Evolutionary conservation across 2,797 vertebrate species (phyloP).

Genomic region (Hephaestus fuliginosus): DNA sequence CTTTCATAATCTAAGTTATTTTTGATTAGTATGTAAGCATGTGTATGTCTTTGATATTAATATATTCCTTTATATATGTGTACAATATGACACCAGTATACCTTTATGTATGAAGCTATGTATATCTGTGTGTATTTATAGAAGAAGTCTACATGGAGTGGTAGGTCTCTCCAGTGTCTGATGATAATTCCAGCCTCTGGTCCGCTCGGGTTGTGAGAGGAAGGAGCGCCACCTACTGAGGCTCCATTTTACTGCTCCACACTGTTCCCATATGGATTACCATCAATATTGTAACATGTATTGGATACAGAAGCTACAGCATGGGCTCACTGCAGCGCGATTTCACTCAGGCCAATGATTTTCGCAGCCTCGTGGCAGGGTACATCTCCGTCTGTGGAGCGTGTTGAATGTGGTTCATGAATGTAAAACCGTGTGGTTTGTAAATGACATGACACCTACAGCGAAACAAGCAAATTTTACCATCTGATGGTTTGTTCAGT

Average conservation of each 20-base stretch:
- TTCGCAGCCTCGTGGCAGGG: constrained; percentile 16
- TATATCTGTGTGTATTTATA: constrained; percentile 86
- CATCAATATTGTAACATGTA: constrained; percentile 11
- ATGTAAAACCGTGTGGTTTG: constrained; percentile 55
- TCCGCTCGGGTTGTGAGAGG: constrained; percentile 56
- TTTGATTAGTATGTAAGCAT: constrained; percentile 84
- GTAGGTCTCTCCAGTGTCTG: constrained; percentile 70
- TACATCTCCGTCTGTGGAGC: constrained; percentile 12
- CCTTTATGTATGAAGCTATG: constrained; percentile 81
- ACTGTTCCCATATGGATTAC: constrained; percentile 40
- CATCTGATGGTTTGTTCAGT: constrained; percentile 60
- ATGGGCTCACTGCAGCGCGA: constrained; percentile 13
- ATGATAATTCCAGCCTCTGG: constrained; percentile 74
- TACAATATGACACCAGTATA: constrained; percentile 81
- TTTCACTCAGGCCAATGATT: constrained; percentile 34
- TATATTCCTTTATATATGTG: constrained; percentile 86
- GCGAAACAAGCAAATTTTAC: constrained; percentile 35
- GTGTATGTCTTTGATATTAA: constrained; percentile 87
- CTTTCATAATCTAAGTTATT: constrained; percentile 87
- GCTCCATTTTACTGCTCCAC: constrained; percentile 56
- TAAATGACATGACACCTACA: constrained; percentile 37
- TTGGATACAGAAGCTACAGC: constrained; percentile 2
- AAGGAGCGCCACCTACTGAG: constrained; percentile 77
- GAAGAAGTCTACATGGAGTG: constrained; percentile 63
- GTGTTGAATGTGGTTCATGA: constrained; percentile 33